phyloP scores from a whole-genome alignment of 2,888 invertebrate species.

The Stomorhina lunata region DNA sequence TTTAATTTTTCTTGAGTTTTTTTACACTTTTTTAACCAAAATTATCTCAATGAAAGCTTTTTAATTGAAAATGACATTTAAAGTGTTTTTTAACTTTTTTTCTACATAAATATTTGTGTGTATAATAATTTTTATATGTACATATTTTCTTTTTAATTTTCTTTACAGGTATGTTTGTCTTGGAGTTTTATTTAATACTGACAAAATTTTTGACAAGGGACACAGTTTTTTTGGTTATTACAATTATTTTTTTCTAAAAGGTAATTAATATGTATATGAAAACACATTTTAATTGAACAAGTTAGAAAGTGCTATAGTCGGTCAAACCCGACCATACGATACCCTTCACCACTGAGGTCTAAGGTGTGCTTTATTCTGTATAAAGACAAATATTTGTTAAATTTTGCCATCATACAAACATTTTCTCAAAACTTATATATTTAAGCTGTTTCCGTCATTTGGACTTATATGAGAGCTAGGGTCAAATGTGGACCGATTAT shows the following conservation, averaged over 20 bases:
- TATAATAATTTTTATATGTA: background rate
- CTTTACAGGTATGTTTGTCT: background rate
- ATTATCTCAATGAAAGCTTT: slow-evolving; percentile 75
- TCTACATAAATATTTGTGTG: background rate
- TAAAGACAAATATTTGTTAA: too few relatives aligned
- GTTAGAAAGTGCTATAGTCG: too few relatives aligned
- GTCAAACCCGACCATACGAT: too few relatives aligned
- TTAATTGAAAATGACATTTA: slow-evolving; percentile 77
- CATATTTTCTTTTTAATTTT: background rate
- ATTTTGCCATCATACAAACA: too few relatives aligned
- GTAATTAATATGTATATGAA: background rate
- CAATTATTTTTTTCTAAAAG: background rate
- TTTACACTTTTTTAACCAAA: slow-evolving; percentile 51
- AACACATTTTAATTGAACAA: too few relatives aligned
- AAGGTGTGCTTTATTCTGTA: too few relatives aligned
- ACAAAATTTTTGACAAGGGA: background rate
- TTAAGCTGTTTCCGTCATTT: too few relatives aligned
- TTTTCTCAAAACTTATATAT: too few relatives aligned
- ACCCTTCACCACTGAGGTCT: too few relatives aligned
- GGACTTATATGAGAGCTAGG: too few relatives aligned
- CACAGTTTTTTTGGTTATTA: too few relatives aligned
- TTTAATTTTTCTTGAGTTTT: background rate
- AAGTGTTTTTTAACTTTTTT: slow-evolving; percentile 68
- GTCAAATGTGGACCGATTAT: too few relatives aligned
- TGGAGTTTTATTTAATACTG: background rate